Percentiles rank a stretch among this genome's conserved stretches.
Conservation (phyloP, 92 coral and sea anemone species). For the Palythoa heliodiscus region DNA sequence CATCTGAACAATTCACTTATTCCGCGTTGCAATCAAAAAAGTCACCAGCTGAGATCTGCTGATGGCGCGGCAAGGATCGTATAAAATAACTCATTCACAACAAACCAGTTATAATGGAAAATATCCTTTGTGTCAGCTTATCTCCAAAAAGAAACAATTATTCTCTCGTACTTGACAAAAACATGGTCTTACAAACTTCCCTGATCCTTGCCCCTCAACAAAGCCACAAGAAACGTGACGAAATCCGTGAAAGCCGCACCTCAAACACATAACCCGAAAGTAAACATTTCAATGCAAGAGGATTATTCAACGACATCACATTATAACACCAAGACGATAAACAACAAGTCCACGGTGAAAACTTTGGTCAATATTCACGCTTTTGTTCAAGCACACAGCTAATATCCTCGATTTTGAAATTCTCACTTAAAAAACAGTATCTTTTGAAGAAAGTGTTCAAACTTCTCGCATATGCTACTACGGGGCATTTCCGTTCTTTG, state of each 20-base stretch:
- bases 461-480: not conserved
- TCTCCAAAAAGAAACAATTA: slow-evolving; percentile 9
- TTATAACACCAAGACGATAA: slow-evolving; percentile 32
- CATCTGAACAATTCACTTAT: slow-evolving; percentile 16
- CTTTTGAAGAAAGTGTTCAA: not conserved
- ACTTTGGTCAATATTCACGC: slow-evolving; percentile 27
- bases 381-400: slow-evolving; percentile 21
- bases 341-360: slow-evolving; percentile 22
- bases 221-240: slow-evolving; percentile 35
- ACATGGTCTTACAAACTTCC: slow-evolving; percentile 16
- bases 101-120: not conserved
- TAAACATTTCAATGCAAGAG: slow-evolving; percentile 32
- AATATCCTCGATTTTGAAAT: not conserved
- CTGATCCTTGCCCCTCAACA: slow-evolving; percentile 37
- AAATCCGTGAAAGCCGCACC: slow-evolving; percentile 50
- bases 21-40: not conserved
- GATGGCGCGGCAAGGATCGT: not conserved
- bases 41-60: not conserved
- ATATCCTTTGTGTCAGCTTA: slow-evolving; percentile 25
- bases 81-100: slow-evolving; percentile 9
- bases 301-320: slow-evolving; percentile 24
- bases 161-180: slow-evolving; percentile 37
- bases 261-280: slow-evolving; percentile 37
- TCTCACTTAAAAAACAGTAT: not conserved
- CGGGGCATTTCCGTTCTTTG: slow-evolving; percentile 26